Evolutionary conservation across 2,888 invertebrate genomes (phyloP).

Genomic region (Leptogaster cylindrica): DNA sequence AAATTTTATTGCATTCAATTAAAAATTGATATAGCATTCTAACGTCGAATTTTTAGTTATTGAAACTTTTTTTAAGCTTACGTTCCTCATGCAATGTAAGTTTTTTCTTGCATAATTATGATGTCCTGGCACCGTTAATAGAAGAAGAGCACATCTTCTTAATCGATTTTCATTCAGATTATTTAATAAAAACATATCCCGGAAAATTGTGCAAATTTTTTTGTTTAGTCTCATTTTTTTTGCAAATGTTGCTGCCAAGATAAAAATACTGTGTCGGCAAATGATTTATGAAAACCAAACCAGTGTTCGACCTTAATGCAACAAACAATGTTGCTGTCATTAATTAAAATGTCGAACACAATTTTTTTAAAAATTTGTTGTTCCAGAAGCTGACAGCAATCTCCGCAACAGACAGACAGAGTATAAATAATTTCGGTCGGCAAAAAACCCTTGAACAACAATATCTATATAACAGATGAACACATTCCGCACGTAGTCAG

Average conservation of each 20-base stretch:
- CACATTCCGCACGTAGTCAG: neutral
- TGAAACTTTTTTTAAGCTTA: too few relatives aligned
- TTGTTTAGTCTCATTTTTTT: too few relatives aligned
- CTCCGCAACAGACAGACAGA: neutral
- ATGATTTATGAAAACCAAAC: slow-evolving; percentile 10
- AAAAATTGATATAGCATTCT: too few relatives aligned
- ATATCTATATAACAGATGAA: neutral
- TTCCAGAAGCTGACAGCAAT: neutral
- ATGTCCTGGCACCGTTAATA: too few relatives aligned
- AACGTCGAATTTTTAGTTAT: too few relatives aligned
- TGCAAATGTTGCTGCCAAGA: too few relatives aligned
- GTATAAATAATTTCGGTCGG: neutral
- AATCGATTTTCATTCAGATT: slow-evolving; percentile 27
- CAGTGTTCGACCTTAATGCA: neutral
- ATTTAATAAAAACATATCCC: slow-evolving; percentile 8
- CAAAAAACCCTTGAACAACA: neutral
- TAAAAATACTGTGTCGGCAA: neutral
- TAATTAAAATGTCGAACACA: slow-evolving; percentile 32
- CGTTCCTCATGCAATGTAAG: too few relatives aligned
- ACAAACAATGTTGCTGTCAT: slow-evolving; percentile 27
- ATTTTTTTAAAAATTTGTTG: slow-evolving; percentile 6
- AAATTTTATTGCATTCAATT: too few relatives aligned
- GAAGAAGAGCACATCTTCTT: too few relatives aligned
- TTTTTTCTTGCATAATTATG: too few relatives aligned
- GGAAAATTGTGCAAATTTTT: slow-evolving; percentile 19